Conservation (phyloP, 2,888 invertebrate genomes). For the Drosophila kambysellisi region DNA sequence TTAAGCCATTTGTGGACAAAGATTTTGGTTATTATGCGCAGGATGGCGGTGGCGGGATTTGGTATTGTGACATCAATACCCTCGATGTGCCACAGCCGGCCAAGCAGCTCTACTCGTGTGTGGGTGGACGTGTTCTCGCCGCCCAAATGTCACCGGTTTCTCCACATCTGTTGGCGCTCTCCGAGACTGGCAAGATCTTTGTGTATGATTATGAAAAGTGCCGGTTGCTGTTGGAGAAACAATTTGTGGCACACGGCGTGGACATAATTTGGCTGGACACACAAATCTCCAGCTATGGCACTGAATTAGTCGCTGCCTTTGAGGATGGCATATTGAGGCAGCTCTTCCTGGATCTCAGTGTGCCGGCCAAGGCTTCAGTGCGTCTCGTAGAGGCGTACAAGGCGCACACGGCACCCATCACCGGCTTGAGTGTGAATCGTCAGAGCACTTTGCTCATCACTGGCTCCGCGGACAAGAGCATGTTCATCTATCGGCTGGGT, state of each 20-base stretch:
- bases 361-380: constrained; percentile 40
- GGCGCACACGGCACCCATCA: constrained; percentile 89
- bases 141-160: constrained; percentile 90
- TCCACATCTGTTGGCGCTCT: constrained; percentile 90
- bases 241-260: constrained; percentile 87
- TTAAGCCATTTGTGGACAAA: constrained; percentile 84
- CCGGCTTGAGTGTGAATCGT: constrained; percentile 87
- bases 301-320: constrained; percentile 89
- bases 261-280: constrained; percentile 90
- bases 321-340: constrained; percentile 90
- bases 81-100: constrained; percentile 85
- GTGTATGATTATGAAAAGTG: constrained; percentile 89
- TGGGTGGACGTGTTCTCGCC: constrained; percentile 91
- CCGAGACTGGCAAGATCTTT: constrained; percentile 90
- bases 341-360: constrained; percentile 77
- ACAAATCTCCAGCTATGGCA: constrained; percentile 88
- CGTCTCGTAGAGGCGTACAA: constrained; percentile 86
- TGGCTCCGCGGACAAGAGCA: constrained; percentile 88
- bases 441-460: constrained; percentile 88
- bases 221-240: constrained; percentile 87
- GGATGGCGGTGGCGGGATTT: constrained; percentile 95
- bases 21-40: constrained; percentile 90
- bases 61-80: constrained; percentile 89
- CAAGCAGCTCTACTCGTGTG: constrained; percentile 88
- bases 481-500: constrained; percentile 88